phyloP scores from a whole-genome alignment of 64 coral and sea anemone species.

The Montipora efflorescens region DNA sequence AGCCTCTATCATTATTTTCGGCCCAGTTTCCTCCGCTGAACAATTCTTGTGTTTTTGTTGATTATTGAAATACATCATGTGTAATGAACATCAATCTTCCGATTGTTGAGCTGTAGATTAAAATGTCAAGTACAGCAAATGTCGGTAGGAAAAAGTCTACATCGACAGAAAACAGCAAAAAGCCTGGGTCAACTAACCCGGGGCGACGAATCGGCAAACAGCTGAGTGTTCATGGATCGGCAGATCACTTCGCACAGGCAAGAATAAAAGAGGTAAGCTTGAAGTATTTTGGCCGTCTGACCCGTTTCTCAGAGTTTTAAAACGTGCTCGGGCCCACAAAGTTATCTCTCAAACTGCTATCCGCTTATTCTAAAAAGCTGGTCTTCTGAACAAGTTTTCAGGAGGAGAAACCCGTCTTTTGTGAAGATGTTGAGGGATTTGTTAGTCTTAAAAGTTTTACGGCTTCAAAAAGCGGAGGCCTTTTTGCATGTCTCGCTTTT shows the following conservation, averaged over 20 bases:
- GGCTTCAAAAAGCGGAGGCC: too few species aligned
- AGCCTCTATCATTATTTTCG: background rate
- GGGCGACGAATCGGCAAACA: background rate
- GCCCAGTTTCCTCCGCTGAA: background rate
- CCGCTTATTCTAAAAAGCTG: too few species aligned
- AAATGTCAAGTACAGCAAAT: background rate
- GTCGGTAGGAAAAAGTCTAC: background rate
- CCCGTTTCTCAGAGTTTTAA: background rate
- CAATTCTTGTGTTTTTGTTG: background rate
- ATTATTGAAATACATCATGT: background rate
- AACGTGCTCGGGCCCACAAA: too few species aligned
- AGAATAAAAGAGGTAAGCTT: slow-evolving; percentile 34
- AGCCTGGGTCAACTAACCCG: background rate
- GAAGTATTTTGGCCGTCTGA: background rate
- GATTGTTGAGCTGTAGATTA: background rate
- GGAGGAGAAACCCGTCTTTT: too few species aligned
- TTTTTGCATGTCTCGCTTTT: too few species aligned
- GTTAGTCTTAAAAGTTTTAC: too few species aligned
- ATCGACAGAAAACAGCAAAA: background rate
- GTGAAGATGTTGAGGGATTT: too few species aligned
- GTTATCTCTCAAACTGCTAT: too few species aligned
- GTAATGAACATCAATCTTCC: background rate
- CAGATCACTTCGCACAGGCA: slow-evolving; percentile 10
- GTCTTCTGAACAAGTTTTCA: too few species aligned
- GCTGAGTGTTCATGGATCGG: background rate